phyloP scores from a whole-genome alignment of 1,140 invertebrate species.

The Hycleus cichorii region DNA sequence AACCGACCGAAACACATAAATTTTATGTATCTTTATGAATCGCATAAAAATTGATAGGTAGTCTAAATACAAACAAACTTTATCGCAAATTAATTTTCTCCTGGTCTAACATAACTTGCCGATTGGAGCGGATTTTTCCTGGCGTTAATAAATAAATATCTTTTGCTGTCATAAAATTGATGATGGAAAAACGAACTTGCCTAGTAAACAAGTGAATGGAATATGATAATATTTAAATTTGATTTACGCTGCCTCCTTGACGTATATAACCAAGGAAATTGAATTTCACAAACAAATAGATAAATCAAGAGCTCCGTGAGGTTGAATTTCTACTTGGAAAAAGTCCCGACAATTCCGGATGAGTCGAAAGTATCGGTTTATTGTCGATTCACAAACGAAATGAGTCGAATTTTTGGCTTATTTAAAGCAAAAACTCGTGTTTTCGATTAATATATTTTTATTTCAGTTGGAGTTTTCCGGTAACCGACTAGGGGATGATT shows the following conservation, averaged over 20 bases:
- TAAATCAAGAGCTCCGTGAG: constrained; percentile 16
- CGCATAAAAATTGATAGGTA: constrained; percentile 8
- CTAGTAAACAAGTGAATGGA: constrained; percentile 11
- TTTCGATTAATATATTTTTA: constrained; percentile 18
- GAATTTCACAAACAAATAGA: constrained; percentile 18
- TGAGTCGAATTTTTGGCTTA: too few relatives aligned
- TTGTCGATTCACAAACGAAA: too few relatives aligned
- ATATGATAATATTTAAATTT: constrained; percentile 18
- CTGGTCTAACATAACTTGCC: too few relatives aligned
- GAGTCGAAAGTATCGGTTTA: too few relatives aligned
- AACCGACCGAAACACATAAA: constrained; percentile 6
- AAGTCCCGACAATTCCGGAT: too few relatives aligned
- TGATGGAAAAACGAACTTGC: constrained; percentile 9
- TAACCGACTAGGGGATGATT: constrained; percentile 18
- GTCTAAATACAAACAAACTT: too few relatives aligned
- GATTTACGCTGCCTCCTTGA: constrained; percentile 11
- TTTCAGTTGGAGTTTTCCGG: constrained; percentile 3
- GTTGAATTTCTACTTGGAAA: constrained; percentile 3
- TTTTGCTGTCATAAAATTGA: constrained; percentile 1
- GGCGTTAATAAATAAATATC: constrained; percentile 6
- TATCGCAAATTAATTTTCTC: too few relatives aligned
- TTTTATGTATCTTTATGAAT: constrained; percentile 14
- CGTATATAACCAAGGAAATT: constrained; percentile 16
- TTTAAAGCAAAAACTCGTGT: neutral
- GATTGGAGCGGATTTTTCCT: too few relatives aligned